Conservation (phyloP, 2,797 vertebrate genomes). For the Mus minutoides region DNA sequence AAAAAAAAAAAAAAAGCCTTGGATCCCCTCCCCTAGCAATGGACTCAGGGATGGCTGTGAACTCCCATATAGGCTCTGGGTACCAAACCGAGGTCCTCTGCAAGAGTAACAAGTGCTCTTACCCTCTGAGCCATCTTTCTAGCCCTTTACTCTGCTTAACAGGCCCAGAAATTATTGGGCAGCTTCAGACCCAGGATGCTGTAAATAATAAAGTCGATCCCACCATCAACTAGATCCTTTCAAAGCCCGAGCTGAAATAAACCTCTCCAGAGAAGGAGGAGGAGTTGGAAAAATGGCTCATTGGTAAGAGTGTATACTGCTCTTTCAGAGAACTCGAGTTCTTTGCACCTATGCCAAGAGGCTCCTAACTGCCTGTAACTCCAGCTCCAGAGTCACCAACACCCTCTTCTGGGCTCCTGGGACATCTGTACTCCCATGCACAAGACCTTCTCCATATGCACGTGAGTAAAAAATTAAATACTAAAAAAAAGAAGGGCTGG, state of each 20-base stretch:
- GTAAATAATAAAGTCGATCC: neutral
- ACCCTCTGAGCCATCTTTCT: neutral
- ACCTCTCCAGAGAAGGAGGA: neutral
- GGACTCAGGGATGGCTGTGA: neutral
- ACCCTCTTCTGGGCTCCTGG: neutral
- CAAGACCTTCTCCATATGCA: too few relatives aligned
- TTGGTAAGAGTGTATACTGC: neutral
- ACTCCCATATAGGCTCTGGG: neutral
- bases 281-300: neutral
- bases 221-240: neutral
- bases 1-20: too few relatives aligned
- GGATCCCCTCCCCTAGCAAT: neutral
- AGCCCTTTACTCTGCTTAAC: neutral
- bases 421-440: neutral
- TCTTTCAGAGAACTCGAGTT: neutral
- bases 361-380: neutral
- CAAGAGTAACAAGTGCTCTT: neutral
- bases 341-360: neutral
- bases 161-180: neutral
- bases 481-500: neutral
- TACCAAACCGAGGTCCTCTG: neutral
- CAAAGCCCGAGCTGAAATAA: neutral
- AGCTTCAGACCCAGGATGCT: neutral
- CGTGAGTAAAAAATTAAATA: neutral
- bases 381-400: neutral